A percentile compares a stretch with the other conserved stretches of the same genome.
phyloP scores from a whole-genome alignment of 2,888 invertebrate species.

The Punctoribates punctum region DNA sequence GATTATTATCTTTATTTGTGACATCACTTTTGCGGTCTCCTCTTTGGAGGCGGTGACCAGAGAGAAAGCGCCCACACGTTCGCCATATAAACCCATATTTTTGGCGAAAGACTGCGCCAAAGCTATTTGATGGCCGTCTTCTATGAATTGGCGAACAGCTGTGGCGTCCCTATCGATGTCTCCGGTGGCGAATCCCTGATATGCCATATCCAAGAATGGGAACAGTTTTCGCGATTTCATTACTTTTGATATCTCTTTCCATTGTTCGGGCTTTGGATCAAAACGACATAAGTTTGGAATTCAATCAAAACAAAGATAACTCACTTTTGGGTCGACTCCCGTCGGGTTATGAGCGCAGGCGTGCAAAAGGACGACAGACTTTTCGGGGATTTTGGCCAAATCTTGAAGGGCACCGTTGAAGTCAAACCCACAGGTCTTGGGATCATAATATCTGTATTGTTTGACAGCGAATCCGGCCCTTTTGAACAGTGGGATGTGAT shows the following conservation, averaged over 20 bases:
- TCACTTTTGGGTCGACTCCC: slow-evolving; percentile 75
- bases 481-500: slow-evolving; percentile 91
- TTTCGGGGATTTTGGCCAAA: slow-evolving; percentile 80
- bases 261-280: slow-evolving; percentile 54
- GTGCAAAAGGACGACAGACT: slow-evolving; percentile 83
- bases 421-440: slow-evolving; percentile 88
- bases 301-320: slow-evolving; percentile 24
- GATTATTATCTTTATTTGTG: slow-evolving; percentile 91
- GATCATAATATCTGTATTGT: slow-evolving; percentile 88
- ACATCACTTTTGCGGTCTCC: slow-evolving; percentile 77
- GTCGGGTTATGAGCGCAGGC: slow-evolving; percentile 99
- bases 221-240: slow-evolving; percentile 72
- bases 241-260: slow-evolving; percentile 77
- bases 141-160: slow-evolving; percentile 79
- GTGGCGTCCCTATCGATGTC: slow-evolving; percentile 79
- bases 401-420: slow-evolving; percentile 83
- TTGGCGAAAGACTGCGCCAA: slow-evolving; percentile 94
- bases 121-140: slow-evolving; percentile 80
- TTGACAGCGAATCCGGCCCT: slow-evolving; percentile 78
- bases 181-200: slow-evolving; percentile 90
- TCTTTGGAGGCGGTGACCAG: slow-evolving; percentile 70
- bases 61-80: slow-evolving; percentile 87
- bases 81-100: slow-evolving; percentile 87
- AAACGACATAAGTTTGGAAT: not conserved
- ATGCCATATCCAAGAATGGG: slow-evolving; percentile 97